Evolutionary conservation across 2,888 invertebrate genomes (phyloP), one percentile per base, ranked within the genome.

Genomic region (Scelioninae gen. 2): DNA sequence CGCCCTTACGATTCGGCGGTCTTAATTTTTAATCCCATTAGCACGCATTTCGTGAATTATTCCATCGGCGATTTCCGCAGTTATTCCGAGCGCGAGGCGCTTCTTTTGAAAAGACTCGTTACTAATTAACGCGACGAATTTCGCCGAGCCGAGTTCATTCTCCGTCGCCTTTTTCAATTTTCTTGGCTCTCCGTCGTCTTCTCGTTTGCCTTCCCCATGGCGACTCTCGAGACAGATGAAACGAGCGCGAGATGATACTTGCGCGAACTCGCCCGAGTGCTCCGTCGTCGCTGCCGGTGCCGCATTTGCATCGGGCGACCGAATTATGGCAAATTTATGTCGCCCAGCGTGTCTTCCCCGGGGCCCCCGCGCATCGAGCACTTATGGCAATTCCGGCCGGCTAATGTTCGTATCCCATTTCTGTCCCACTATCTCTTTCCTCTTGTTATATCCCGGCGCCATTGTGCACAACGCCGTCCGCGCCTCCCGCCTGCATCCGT

Each of bases 301-400:
- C 74, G 78, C 78, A 79, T 82, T 82, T 81, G 80, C 80, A 82
- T 83, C 82, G 81, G 80, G 78, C 78, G 77, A 77, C 80, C 79
- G 79, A 82, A 82, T 82, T 82, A 81, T 79, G 74, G 65, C 65
- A 80, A 82, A 82, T 83, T 81, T 82, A 83, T 81, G 80, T 78
- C 79, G 71, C 75, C 74, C 53, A 60, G 64, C 31, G 33, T 57
- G 45, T 33, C 58, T 57, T 77, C 78, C 80, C 78, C 73, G 69
- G 72, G 70, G 45, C 75, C 75, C 77, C 75, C n/a, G 75, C 76
- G 74, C 77, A 74, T 76, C 57, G 50, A 67, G 65, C 68, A 80
- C 79, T 81, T 80, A 81, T 78, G 78, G 77, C 75, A 73, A 73
- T 75, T 74, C 77, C 75, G 78, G 79, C 76, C 78, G 79, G 77